Conservation (phyloP, 2,888 invertebrate species). For the Catocala sponsa region DNA sequence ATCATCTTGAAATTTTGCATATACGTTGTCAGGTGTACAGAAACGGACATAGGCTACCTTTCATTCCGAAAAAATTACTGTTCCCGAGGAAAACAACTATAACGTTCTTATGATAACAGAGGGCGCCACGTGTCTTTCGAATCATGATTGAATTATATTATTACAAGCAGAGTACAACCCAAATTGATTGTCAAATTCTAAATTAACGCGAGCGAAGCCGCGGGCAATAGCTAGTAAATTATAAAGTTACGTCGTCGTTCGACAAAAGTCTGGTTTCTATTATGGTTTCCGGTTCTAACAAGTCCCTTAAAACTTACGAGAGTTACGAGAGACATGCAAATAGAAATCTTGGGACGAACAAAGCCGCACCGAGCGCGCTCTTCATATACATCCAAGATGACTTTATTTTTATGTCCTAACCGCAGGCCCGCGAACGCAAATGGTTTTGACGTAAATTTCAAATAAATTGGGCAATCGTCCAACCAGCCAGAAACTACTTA, state of each 20-base stretch:
- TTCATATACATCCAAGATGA: conserved; percentile 38
- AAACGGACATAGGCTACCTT: no score
- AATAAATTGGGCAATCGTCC: conserved; percentile 74
- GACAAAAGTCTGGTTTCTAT: conserved; percentile 17
- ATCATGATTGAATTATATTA: no score
- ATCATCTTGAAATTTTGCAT: no score
- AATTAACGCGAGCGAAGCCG: no score
- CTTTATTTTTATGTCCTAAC: conserved; percentile 65
- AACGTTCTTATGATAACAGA: no score
- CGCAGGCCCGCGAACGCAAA: conserved; percentile 63
- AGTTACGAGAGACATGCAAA: conserved; percentile 12
- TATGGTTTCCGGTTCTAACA: conserved; percentile 24
- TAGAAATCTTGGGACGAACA: conserved; percentile 15
- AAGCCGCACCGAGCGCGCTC: conserved; percentile 11
- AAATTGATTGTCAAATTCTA: no score
- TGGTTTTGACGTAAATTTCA: conserved; percentile 75
- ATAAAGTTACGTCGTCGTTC: conserved; percentile 16
- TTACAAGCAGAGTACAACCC: no score
- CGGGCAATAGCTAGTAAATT: no score
- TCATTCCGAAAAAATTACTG: no score
- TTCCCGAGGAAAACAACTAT: no score
- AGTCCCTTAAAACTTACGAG: conserved; percentile 10
- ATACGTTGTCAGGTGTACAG: no score
- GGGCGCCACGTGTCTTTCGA: no score
- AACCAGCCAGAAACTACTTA: conserved; percentile 62